Base-by-base conservation (phyloP, 37 sponge, comb jelly and placozoan genomes). In the Geodia barretti region DNA sequence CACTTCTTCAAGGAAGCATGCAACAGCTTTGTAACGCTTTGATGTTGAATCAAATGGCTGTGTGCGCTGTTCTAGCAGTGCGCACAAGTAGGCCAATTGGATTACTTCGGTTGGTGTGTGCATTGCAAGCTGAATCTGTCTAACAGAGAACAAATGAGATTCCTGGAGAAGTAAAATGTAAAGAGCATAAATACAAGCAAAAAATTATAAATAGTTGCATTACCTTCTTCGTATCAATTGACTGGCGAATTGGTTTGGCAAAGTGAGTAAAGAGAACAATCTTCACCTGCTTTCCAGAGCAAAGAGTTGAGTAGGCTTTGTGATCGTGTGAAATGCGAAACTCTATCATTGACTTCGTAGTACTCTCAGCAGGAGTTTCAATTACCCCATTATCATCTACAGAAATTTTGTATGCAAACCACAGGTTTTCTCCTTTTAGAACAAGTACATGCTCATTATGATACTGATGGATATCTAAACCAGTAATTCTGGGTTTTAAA, bases 41-140 rank as follows among this genome's bases (percentile, higher is more conserved):
- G n/a, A n/a, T 33, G 83, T n/a, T n/a, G n/a, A 68, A 24, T n/a
- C 62, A 25, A 19, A 11, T 7, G 65, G 23, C 24, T 31, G 25
- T 62, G 28, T 26, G 0, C 62, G 72, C 35, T 69, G 78, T 30
- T 89, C 89, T 23, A 89, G 74, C 74, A 89, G 37, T 4, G 89
- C 89, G 78, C 83, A 70, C 39, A 67, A 43, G 58, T 60, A 89
- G 14, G 79, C 79, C 5, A 89, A 41, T 43, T 63, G 35, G 26
- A 89, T 89, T 8, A 89, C 66, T 60, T 89, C 79, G 58, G 39
- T 64, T 28, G 89, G 89, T 40, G 79, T 83, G 54, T 78, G 75
- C 64, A 73, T 89, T 31, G 89, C 89, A 33, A 89, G 79, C 41
- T 89, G 89, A 23, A 64, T 70, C 58, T 89, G 84, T 31, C 89